phyloP scores from a whole-genome alignment of 2,113 vertebrate genomes.

The Noturus placidus region DNA sequence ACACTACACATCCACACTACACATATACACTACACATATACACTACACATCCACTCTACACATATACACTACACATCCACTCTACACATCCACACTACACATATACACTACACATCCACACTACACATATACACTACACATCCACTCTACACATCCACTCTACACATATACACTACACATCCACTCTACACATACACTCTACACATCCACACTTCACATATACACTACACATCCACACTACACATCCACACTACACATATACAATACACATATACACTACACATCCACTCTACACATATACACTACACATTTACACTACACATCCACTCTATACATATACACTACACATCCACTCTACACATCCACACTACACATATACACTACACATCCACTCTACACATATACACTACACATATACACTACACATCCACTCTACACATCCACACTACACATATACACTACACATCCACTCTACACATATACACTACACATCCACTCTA shows the following conservation, averaged over 20 bases:
- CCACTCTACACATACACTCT: no score
- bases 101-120: neutral
- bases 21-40: neutral
- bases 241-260: neutral
- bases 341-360: neutral
- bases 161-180: neutral
- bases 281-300: neutral
- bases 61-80: neutral
- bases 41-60: neutral
- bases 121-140: neutral
- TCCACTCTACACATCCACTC: neutral
- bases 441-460: neutral
- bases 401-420: neutral
- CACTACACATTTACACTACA: neutral
- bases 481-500: neutral
- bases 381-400: neutral
- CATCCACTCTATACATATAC: neutral
- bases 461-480: no score
- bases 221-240: neutral
- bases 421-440: neutral
- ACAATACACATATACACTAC: neutral
- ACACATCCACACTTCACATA: neutral
- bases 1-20: neutral
- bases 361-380: neutral
- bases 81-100: neutral